Base-by-base conservation (phyloP, 1,140 invertebrate genomes). In the Zaprionus inermis region DNA sequence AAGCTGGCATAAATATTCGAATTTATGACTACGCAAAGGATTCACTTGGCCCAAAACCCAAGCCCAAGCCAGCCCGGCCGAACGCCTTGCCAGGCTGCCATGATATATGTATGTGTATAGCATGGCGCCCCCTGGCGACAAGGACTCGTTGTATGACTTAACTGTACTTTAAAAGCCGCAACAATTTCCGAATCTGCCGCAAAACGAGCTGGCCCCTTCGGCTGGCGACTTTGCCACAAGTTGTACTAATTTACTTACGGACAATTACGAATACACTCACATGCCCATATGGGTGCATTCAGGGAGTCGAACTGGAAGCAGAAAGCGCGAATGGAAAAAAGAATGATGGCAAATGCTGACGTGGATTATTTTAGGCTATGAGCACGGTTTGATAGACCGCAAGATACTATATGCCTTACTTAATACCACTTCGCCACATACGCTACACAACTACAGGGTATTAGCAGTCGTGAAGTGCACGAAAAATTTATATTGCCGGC, bases 11-110 rank as follows among this genome's bases (percentile, higher is more conserved):
- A 71, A 68, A 77, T 67, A 67, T 67, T 46, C 56, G 66, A 66
- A 81, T 78, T 81, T 81, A 81, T 81, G 49, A 36, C 46, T 20
- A 58, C n/a, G 74, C 79, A 49, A 78, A 78, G 74, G 79, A 78
- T 74, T 80, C 76, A 58, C 72, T 65, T 64, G 60, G 64, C 22
- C 12, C 51, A 24, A n/a, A 20, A 22, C 22, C 49, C 49, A 22
- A 20, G 46, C n/a, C n/a, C n/a, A n/a, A n/a, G n/a, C n/a, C n/a
- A 28, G 24, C 16, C 20, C 10, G 7, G 36, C 36, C 14, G 36
- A 38, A 38, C 36, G 36, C 46, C 59, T 61, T 30, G 59, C 49
- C 54, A 18, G 61, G 38, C 61, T 32, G n/a, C 16, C 52, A 55
- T 65, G 61, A 65, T 44, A 41, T 65, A 65, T 56, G 61, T 28